Percentiles rank a stretch among this genome's conserved stretches.
phyloP scores from a whole-genome alignment of 2,113 vertebrate genomes.

The Rhinoderma darwinii region DNA sequence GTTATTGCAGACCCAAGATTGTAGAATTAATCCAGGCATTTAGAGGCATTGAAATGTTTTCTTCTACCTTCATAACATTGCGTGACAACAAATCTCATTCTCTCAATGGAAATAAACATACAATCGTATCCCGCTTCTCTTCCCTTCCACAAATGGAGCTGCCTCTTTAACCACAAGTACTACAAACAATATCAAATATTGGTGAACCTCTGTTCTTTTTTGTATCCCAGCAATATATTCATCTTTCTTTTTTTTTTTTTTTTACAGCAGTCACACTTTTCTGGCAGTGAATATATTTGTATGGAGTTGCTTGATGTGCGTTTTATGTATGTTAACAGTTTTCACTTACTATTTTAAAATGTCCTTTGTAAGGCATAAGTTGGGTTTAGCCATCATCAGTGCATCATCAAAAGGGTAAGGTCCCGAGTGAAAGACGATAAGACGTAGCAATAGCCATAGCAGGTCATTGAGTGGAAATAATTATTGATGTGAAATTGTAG shows the following conservation, averaged over 20 bases:
- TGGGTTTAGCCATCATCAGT: background rate
- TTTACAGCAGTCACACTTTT: conserved; percentile 51
- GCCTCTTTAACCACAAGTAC: conserved; percentile 27
- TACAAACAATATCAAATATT: background rate
- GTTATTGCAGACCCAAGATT: conserved; percentile 28
- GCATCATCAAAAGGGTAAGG: background rate
- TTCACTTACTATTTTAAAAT: background rate
- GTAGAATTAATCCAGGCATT: conserved; percentile 24
- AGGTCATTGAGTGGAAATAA: too few relatives aligned
- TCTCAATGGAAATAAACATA: conserved; percentile 44
- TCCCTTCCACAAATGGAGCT: background rate
- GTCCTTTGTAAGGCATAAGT: background rate
- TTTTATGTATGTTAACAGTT: conserved; percentile 63
- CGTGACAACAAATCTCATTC: conserved; percentile 43
- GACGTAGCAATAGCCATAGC: background rate
- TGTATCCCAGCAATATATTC: background rate
- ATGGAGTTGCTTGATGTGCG: conserved; percentile 53
- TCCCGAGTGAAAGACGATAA: background rate
- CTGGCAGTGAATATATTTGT: conserved; percentile 36
- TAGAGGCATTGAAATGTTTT: background rate
- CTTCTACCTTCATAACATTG: conserved; percentile 30
- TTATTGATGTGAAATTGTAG: too few relatives aligned
- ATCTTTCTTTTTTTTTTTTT: too few relatives aligned
- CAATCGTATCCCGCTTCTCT: conserved; percentile 33
- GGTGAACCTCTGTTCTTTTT: background rate